phyloP scores from a whole-genome alignment of 1,140 invertebrate species.

The Scaptomyza hsui region DNA sequence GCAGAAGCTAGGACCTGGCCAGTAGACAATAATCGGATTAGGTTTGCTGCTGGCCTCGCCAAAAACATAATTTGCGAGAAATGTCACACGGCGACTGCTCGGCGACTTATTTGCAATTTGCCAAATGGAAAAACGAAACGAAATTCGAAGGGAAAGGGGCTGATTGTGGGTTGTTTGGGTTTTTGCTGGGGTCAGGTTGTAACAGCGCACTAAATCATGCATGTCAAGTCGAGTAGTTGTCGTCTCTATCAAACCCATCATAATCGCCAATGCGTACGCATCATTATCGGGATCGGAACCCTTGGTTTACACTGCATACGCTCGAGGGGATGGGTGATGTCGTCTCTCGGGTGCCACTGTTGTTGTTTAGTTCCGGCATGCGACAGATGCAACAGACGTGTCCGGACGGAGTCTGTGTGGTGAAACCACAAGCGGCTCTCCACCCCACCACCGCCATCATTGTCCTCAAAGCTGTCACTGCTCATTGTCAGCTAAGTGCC shows the following conservation, averaged over 20 bases:
- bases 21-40: slow-evolving; percentile 79
- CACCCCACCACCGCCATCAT: slow-evolving; percentile 15
- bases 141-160: slow-evolving; percentile 3
- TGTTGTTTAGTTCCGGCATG: slow-evolving; percentile 77
- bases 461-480: slow-evolving; percentile 63
- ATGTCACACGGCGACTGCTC: slow-evolving; percentile 65
- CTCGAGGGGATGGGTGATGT: slow-evolving; percentile 1
- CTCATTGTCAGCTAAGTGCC: slow-evolving; percentile 79
- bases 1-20: slow-evolving; percentile 5
- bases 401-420: slow-evolving; percentile 47
- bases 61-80: slow-evolving; percentile 83
- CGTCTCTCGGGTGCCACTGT: slow-evolving; percentile 38
- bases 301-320: neutral
- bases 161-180: neutral
- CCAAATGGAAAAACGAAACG: slow-evolving; percentile 62
- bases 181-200: slow-evolving; percentile 29
- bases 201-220: slow-evolving; percentile 70
- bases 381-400: slow-evolving; percentile 79
- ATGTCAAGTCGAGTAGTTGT: slow-evolving; percentile 81
- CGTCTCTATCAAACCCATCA: slow-evolving; percentile 79
- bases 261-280: slow-evolving; percentile 74
- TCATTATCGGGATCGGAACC: slow-evolving; percentile 61
- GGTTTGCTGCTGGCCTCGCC: slow-evolving; percentile 44
- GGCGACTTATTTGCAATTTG: slow-evolving; percentile 77
- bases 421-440: slow-evolving; percentile 72